These are phyloP conservation scores for Diplolepis rosae DNA, from an alignment of 2,888 invertebrate genomes.

Conservation along the genomic window DNA sequence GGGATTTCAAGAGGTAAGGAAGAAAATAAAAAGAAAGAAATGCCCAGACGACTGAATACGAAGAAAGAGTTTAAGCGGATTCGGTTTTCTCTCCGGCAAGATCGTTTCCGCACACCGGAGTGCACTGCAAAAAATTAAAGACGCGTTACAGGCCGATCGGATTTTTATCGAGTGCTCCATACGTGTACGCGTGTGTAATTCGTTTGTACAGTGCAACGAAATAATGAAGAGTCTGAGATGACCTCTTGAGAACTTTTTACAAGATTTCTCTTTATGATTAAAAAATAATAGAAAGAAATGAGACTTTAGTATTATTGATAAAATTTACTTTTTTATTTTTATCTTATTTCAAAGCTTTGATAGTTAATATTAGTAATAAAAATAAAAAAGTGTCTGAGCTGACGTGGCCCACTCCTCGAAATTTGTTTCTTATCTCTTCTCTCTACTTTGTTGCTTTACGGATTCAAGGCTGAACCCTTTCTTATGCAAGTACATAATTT, in stretches of 20 bases:
- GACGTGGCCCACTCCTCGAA: neutral
- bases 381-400: neutral
- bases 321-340: neutral
- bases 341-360: no score
- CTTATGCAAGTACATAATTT: constrained; percentile 38
- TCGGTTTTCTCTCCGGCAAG: constrained; percentile 12
- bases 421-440: constrained; percentile 18
- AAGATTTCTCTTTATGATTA: neutral
- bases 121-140: constrained; percentile 11
- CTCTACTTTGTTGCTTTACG: neutral
- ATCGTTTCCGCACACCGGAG: constrained; percentile 3
- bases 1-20: neutral
- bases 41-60: neutral
- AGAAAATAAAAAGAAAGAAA: neutral
- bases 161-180: constrained; percentile 11
- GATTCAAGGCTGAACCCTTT: constrained; percentile 28
- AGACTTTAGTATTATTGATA: neutral
- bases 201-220: constrained; percentile 5
- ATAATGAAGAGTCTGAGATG: neutral
- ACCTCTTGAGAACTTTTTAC: neutral
- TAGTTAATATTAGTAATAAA: no score
- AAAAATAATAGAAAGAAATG: neutral
- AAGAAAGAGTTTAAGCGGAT: constrained; percentile 12
- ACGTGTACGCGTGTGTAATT: constrained; percentile 16
- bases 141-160: neutral